These are phyloP conservation scores for Drosophila birchii DNA, from an alignment of 2,888 invertebrate species.

Conservation along the genomic window DNA sequence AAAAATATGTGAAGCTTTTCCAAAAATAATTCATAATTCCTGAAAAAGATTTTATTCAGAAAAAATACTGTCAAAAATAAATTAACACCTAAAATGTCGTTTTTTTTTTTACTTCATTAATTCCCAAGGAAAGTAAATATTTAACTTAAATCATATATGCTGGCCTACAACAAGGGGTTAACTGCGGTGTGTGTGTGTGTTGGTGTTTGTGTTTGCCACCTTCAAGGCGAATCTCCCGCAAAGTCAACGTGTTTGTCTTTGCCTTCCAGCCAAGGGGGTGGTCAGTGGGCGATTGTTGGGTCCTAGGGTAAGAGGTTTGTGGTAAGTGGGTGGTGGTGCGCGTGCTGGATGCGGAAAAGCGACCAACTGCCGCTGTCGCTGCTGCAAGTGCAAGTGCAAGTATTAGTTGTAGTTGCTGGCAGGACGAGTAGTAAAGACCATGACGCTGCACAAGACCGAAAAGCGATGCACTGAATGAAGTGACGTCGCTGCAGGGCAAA, in stretches of 20 bases:
- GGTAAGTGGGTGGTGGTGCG: slow-evolving; percentile 49
- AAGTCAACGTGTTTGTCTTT: slow-evolving; percentile 77
- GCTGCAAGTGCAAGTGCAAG: slow-evolving; percentile 48
- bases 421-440: slow-evolving; percentile 67
- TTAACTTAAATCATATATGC: neutral
- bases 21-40: neutral
- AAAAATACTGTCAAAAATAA: too few relatives aligned
- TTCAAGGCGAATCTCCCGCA: slow-evolving; percentile 57
- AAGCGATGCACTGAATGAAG: slow-evolving; percentile 64
- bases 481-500: slow-evolving; percentile 60
- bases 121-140: neutral
- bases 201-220: slow-evolving; percentile 57
- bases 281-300: slow-evolving; percentile 16
- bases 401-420: slow-evolving; percentile 55
- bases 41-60: neutral
- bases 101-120: neutral
- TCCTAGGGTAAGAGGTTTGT: neutral
- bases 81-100: neutral
- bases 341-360: slow-evolving; percentile 64
- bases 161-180: neutral
- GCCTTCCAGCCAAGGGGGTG: slow-evolving; percentile 60
- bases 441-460: slow-evolving; percentile 64
- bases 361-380: slow-evolving; percentile 17
- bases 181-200: slow-evolving; percentile 12
- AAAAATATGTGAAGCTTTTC: neutral